A percentile compares a stretch with the other conserved stretches of the same genome.
phyloP scores from a whole-genome alignment of 2,797 vertebrate species.

The Neosilurus hyrtlii region DNA sequence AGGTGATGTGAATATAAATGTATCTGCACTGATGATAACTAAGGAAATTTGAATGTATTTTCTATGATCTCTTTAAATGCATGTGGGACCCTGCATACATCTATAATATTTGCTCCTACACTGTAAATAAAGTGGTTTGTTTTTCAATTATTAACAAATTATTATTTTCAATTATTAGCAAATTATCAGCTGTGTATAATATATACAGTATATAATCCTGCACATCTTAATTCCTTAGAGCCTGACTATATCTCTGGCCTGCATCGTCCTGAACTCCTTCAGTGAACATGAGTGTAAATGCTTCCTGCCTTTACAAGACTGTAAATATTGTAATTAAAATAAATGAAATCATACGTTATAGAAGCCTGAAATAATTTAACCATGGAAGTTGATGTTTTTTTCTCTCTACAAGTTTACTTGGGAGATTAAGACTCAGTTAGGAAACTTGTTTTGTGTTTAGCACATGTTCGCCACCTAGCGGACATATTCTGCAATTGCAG shows the following conservation, averaged over 20 bases:
- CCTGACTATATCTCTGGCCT: neutral
- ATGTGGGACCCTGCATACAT: neutral
- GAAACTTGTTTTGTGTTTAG: neutral
- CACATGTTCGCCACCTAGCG: constrained; percentile 6
- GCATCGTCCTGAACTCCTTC: neutral
- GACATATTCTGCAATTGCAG: neutral
- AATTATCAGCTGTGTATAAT: neutral
- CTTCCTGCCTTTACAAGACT: no score
- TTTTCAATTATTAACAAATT: neutral
- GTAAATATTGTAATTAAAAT: neutral
- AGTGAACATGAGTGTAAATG: neutral
- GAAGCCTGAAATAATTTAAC: neutral
- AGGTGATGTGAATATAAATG: neutral
- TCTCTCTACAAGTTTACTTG: neutral
- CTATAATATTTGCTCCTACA: neutral
- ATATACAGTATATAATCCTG: no score
- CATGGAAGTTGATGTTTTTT: neutral
- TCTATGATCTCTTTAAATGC: neutral
- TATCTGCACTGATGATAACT: neutral
- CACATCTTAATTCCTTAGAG: neutral
- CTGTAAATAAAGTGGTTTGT: neutral
- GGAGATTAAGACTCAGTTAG: neutral
- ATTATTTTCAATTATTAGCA: no score
- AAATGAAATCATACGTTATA: neutral
- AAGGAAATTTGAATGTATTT: neutral